Base-by-base conservation (phyloP, 2,797 vertebrate genomes). In the Platyrinchus mystaceus region DNA sequence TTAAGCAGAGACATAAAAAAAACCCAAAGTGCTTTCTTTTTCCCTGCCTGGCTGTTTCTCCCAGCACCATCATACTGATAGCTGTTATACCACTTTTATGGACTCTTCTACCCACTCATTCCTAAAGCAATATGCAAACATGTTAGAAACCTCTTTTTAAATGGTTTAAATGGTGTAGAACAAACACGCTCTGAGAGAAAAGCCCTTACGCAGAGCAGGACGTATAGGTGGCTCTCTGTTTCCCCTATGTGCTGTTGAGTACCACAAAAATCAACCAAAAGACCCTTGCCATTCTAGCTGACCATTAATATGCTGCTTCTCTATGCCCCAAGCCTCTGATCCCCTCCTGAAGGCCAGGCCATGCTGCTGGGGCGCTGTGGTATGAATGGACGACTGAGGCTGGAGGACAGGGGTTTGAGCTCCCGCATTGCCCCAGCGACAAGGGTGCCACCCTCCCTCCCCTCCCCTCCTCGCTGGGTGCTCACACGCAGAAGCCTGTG, bases 331-430 rank as follows among this genome's bases (percentile, higher is more conserved):
- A 56, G 21, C 30, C 43, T 55, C 64, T 7, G 10, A 44, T 14
- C 3, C 19, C 32, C 37, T 59, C 43, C 77, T 74, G 78, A 58
- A 44, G 46, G 28, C 14, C 52, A n/a, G 37, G 14, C 9, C 8
- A 1, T 1, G 28, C 56, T 34, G n/a, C 4, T 6, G 22, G 32
- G 27, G 6, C 1, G 17, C 26, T 0, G 0, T 1, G 9, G 39
- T 41, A 36, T 1, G 0, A 28, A 28, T 0, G 0, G 32, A 32
- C 0, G 1, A 4, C 2, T 1, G 23, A 64, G n/a, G 68, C 26
- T 47, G 41, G 28, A 49, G 64, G 14, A 81, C 4, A 37, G 7
- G 8, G 43, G 0, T 36, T n/a, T 2, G 1, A 67, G 26, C 16
- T 30, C 16, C 36, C 0, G 0, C 27, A 16, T 1, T 2, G 1